phyloP scores from a whole-genome alignment of 2,113 vertebrate genomes.

The Gambusia affinis region DNA sequence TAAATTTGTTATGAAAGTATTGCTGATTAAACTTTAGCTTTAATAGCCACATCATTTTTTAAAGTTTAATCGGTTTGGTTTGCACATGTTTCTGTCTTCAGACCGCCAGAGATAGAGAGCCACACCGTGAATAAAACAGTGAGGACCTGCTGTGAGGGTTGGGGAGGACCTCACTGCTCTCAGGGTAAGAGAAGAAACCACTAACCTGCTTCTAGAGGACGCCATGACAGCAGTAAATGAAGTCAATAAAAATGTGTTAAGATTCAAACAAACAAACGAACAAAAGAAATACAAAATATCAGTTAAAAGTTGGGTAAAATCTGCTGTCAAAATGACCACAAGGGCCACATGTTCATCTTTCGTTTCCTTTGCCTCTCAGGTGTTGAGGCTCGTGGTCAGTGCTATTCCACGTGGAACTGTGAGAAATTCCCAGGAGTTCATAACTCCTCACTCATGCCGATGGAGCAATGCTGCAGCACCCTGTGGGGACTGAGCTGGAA shows the following conservation, averaged over 20 bases:
- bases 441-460: slow-evolving; percentile 78
- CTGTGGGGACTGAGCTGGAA: slow-evolving; percentile 88
- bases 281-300: no score
- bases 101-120: slow-evolving; percentile 78
- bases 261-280: no score
- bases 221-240: background rate
- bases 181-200: slow-evolving; percentile 76
- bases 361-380: slow-evolving; percentile 38
- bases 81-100: slow-evolving; percentile 39
- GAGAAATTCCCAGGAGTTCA: slow-evolving; percentile 65
- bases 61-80: background rate
- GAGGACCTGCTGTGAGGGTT: slow-evolving; percentile 86
- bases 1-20: no score
- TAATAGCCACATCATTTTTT: no score
- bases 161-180: slow-evolving; percentile 83
- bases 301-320: no score
- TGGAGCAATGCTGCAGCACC: slow-evolving; percentile 86
- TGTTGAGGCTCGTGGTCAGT: slow-evolving; percentile 75
- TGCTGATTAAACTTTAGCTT: no score
- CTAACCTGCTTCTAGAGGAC: background rate
- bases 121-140: slow-evolving; percentile 78
- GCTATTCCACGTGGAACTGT: slow-evolving; percentile 85
- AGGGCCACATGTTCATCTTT: no score
- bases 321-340: no score
- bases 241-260: background rate